Conservation (phyloP, 2,888 invertebrate species). For the Sphinx pinastri region DNA sequence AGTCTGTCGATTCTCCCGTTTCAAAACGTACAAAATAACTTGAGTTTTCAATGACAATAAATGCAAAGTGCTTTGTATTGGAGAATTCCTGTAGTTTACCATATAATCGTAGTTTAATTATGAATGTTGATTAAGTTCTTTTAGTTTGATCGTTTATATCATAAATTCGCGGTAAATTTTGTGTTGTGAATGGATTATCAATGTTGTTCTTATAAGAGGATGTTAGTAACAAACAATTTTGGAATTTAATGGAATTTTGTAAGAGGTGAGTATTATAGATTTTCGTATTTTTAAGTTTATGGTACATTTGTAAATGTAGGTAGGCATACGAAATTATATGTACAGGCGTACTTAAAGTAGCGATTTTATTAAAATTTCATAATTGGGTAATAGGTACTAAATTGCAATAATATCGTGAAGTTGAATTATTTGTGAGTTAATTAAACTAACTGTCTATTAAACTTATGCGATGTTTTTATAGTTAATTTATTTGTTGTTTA, state of each 20-base stretch:
- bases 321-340: neutral
- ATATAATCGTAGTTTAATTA: neutral
- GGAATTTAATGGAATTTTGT: conserved; percentile 74
- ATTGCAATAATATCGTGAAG: too few species aligned
- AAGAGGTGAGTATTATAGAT: conserved; percentile 65
- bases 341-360: too few species aligned
- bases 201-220: conserved; percentile 71
- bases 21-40: conserved; percentile 52
- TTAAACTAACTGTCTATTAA: too few species aligned
- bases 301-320: neutral
- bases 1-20: conserved; percentile 48
- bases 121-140: conserved; percentile 6
- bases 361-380: too few species aligned
- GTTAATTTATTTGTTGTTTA: too few species aligned
- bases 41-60: conserved; percentile 58
- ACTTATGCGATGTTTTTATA: too few species aligned
- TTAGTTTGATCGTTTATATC: conserved; percentile 30
- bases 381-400: too few species aligned
- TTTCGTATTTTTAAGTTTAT: neutral
- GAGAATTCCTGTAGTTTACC: conserved; percentile 1
- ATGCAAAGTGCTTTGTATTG: conserved; percentile 18
- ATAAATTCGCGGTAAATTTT: conserved; percentile 60
- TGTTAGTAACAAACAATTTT: conserved; percentile 69
- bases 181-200: conserved; percentile 64
- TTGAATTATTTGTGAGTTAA: too few species aligned